Conservation (phyloP, 2,113 vertebrate genomes). For the Paedocypris sp. region DNA sequence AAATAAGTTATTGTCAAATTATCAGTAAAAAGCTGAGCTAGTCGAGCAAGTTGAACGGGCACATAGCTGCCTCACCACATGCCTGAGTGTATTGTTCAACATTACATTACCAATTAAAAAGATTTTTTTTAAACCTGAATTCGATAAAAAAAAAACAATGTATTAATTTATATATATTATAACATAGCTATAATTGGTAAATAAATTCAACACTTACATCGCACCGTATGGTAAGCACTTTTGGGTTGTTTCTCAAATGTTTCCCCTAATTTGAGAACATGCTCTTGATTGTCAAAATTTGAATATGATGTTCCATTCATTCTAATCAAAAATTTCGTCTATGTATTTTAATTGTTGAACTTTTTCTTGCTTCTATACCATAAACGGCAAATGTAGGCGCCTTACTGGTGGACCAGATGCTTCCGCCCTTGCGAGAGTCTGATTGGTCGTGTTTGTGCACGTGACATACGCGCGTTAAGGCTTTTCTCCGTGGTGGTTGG, state of each 20-base stretch:
- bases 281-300: slow-evolving; percentile 76
- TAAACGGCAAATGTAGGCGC: slow-evolving; percentile 29
- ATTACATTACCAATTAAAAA: not conserved
- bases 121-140: too few species aligned
- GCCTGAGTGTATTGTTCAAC: slow-evolving; percentile 5
- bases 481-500: not conserved
- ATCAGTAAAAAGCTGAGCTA: not conserved
- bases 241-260: slow-evolving; percentile 86
- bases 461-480: slow-evolving; percentile 22
- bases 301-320: slow-evolving; percentile 76
- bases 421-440: slow-evolving; percentile 26
- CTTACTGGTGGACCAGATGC: slow-evolving; percentile 22
- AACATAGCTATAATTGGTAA: not conserved
- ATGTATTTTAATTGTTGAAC: slow-evolving; percentile 39
- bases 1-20: not conserved
- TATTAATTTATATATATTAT: not conserved
- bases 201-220: slow-evolving; percentile 75
- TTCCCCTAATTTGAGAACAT: slow-evolving; percentile 79
- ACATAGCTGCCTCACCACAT: slow-evolving; percentile 8
- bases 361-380: slow-evolving; percentile 52
- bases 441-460: slow-evolving; percentile 37
- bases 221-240: slow-evolving; percentile 85
- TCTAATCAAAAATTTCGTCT: slow-evolving; percentile 37
- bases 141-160: too few species aligned
- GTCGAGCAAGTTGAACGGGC: not conserved